phyloP scores from a whole-genome alignment of 2,797 vertebrate species.

The Enteromius argenteus region DNA sequence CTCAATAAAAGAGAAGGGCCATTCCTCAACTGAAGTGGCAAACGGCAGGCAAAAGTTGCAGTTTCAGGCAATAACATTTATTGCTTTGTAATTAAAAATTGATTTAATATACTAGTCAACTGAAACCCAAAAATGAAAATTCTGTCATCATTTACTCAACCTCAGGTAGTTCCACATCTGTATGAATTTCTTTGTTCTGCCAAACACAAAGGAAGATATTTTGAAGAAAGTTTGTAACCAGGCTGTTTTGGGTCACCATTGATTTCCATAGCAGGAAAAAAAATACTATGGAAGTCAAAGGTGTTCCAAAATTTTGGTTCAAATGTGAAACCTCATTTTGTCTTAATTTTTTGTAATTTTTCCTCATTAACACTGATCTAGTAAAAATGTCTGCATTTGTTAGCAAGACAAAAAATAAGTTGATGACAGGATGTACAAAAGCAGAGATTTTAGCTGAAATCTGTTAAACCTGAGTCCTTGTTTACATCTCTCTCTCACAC shows the following conservation, averaged over 20 bases:
- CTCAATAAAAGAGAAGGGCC: neutral
- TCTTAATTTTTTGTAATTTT: neutral
- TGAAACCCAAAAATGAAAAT: neutral
- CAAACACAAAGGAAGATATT: no score
- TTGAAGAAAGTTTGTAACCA: no score
- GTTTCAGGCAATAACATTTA: neutral
- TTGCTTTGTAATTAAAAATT: neutral
- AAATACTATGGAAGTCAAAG: no score
- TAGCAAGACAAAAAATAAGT: neutral
- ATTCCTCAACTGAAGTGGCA: neutral
- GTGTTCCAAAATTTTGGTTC: neutral
- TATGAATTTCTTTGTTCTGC: no score
- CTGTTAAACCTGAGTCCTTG: constrained; percentile 64
- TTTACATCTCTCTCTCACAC: constrained; percentile 61
- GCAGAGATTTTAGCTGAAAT: constrained; percentile 31
- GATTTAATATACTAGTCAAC: neutral
- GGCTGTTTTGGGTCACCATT: no score
- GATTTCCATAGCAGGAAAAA: no score
- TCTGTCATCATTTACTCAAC: no score
- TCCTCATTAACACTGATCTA: neutral
- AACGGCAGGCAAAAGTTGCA: neutral
- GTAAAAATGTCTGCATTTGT: neutral
- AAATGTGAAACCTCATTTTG: neutral
- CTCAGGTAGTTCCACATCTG: no score
- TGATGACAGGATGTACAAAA: neutral